A percentile compares a stretch with the other conserved stretches of the same genome.
Evolutionary conservation across 2,797 vertebrate genomes (phyloP).

Genomic region (Antrozous pallidus): DNA sequence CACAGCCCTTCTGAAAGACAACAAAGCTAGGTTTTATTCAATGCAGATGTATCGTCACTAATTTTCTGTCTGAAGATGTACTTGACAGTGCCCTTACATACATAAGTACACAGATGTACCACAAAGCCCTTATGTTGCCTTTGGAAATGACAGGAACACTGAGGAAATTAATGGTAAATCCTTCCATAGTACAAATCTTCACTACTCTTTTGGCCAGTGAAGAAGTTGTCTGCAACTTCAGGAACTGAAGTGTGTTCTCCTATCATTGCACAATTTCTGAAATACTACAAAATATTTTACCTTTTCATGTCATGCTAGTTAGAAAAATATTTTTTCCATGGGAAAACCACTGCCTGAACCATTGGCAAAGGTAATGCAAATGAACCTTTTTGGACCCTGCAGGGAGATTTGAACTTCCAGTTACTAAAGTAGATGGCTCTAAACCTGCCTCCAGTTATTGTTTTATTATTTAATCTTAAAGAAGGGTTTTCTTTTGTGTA

Average conservation of each 20-base stretch:
- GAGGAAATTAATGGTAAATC: neutral
- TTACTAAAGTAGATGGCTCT: neutral
- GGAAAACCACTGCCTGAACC: neutral
- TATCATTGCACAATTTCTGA: neutral
- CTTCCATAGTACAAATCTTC: neutral
- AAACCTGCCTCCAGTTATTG: neutral
- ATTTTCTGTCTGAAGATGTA: constrained; percentile 20
- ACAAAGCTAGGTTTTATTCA: constrained; percentile 18
- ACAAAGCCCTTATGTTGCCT: neutral
- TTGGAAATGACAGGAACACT: neutral
- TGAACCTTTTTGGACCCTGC: neutral
- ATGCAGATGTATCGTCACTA: neutral
- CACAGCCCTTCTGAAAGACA: neutral
- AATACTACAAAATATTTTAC: neutral
- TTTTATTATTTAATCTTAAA: neutral
- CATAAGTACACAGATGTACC: neutral
- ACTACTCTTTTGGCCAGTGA: neutral
- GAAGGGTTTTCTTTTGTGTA: neutral
- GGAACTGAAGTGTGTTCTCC: neutral
- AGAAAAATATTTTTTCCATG: neutral
- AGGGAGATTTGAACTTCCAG: neutral
- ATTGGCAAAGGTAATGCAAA: neutral
- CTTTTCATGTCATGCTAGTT: constrained; percentile 31
- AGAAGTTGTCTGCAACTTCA: neutral
- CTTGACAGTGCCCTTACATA: neutral